Evolutionary conservation across 1,140 invertebrate species (phyloP).

Genomic region (Brachionus paranguensis): DNA sequence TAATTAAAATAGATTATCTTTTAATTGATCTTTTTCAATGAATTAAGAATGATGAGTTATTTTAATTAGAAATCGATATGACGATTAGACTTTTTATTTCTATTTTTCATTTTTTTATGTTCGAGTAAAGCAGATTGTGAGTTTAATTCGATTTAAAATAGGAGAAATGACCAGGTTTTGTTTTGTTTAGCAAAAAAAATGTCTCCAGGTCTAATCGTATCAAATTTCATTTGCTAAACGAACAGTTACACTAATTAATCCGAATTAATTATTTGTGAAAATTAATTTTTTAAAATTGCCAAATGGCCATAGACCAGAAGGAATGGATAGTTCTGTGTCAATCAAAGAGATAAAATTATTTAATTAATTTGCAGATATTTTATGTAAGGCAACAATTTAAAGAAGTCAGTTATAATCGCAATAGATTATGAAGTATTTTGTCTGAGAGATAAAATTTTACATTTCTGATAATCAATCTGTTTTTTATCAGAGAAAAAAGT

Average conservation of each 20-base stretch:
- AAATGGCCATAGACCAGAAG: neutral
- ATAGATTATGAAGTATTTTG: too few species aligned
- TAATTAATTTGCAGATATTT: neutral
- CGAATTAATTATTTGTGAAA: neutral
- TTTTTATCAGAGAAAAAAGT: too few species aligned
- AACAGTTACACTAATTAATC: neutral
- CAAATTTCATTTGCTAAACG: neutral
- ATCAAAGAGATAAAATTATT: neutral
- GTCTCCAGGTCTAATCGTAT: neutral
- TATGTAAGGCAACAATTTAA: too few species aligned
- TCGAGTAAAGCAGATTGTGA: neutral
- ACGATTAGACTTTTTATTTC: neutral
- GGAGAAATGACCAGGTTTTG: neutral
- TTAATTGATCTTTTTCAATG: slow-evolving; percentile 25
- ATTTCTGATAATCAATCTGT: too few species aligned
- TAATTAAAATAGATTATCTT: slow-evolving; percentile 29
- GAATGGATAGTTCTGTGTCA: neutral
- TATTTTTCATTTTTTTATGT: neutral
- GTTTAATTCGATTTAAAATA: neutral
- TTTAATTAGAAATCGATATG: slow-evolving; percentile 36
- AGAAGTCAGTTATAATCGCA: too few species aligned
- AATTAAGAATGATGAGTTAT: slow-evolving; percentile 17
- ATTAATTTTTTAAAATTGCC: neutral
- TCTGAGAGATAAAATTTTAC: too few species aligned
- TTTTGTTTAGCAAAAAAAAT: neutral